Percentiles rank a stretch among this genome's conserved stretches.
Conservation (phyloP, 2,888 invertebrate genomes). For the Sialis lutaria region DNA sequence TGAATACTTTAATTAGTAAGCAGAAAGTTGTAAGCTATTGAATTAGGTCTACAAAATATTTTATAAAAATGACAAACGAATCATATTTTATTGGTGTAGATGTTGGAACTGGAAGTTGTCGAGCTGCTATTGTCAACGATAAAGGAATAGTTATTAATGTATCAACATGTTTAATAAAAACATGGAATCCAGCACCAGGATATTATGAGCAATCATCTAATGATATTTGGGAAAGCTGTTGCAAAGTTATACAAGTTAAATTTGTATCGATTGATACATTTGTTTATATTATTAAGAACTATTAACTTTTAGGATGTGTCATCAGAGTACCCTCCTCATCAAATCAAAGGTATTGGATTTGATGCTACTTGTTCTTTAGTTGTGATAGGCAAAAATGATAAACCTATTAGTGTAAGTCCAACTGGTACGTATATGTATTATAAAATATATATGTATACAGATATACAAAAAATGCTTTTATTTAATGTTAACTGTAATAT, state of each 20-base stretch:
- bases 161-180: conserved; percentile 46
- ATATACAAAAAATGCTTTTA: neutral
- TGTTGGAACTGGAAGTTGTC: conserved; percentile 81
- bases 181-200: conserved; percentile 58
- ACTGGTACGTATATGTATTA: conserved; percentile 25
- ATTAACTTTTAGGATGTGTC: conserved; percentile 36
- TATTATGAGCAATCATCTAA: conserved; percentile 84
- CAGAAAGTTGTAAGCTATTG: no score
- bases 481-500: no score
- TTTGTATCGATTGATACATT: no score
- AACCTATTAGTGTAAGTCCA: conserved; percentile 53
- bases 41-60: no score
- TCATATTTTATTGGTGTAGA: conserved; percentile 70
- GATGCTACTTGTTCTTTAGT: conserved; percentile 93
- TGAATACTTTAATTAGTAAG: no score
- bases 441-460: neutral
- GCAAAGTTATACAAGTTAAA: conserved; percentile 54
- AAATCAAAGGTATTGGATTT: conserved; percentile 77
- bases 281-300: neutral
- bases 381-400: conserved; percentile 48
- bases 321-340: conserved; percentile 29
- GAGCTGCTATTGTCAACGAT: conserved; percentile 62
- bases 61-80: neutral
- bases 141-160: conserved; percentile 48
- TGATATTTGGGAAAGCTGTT: conserved; percentile 70